Evolutionary conservation across 1,140 invertebrate genomes (phyloP), one percentile per base, ranked within the genome.

Genomic region (Harpegnathos saltator): DNA sequence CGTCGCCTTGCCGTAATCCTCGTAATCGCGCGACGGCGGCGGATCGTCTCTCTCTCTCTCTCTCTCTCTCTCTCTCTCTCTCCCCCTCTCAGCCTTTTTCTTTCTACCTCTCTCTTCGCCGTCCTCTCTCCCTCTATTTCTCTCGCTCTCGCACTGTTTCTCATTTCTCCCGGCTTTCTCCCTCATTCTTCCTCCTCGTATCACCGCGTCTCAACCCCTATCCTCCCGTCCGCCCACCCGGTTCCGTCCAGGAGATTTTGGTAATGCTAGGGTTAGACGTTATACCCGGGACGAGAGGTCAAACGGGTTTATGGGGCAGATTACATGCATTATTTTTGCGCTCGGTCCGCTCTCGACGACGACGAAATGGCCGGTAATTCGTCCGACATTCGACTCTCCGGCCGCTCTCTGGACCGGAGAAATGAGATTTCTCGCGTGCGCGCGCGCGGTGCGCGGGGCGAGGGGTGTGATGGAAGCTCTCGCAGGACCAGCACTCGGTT

Each of bases 201-300:
- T 80, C 75, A 80, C 75, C 65, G 14, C 24, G 68, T 71, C 63
- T 84, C 82, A n/a, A 58, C 48, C 52, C 44, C 65, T 59, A 26
- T 72, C 48, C 65, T 26, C 19, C 26, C 26, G 50, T 75, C 77
- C 71, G 44, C 63, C 80, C 56, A 59, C 56, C 38, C 38, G 19
- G 59, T 85, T 50, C 50, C 66, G 63, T 69, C 71, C 83, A 71
- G 75, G 72, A 89, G 90, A 90, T 91, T 92, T 92, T 91, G 85
- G 91, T 92, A 92, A 92, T 92, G 83, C 86, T 90, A 92, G 91
- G 91, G 91, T 92, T 92, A 91, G 89, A 90, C 85, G 89, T 73
- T 91, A 87, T 80, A 63, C 54, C 52, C 19, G 56, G 38, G 85
- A 85, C 84, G 87, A 89, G 89, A 90, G 91, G 90, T 91, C 91